Base-by-base conservation (phyloP, 2,888 invertebrate species). In the Proisotoma minuta region DNA sequence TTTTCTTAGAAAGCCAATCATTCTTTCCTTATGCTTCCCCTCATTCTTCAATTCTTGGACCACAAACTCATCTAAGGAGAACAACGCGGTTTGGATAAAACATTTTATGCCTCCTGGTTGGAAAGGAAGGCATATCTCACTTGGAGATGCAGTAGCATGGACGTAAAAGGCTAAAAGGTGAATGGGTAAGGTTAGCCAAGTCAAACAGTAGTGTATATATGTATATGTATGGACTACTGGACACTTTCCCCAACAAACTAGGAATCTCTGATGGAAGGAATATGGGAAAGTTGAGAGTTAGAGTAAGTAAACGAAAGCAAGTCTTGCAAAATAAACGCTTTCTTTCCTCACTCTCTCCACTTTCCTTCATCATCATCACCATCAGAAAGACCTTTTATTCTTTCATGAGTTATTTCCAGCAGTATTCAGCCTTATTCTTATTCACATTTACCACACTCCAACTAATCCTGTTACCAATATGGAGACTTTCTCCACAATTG, bases 101-200 rank as follows among this genome's bases (percentile, higher is more conserved):
- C n/a, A n/a, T n/a, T n/a, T n/a, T n/a, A n/a, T n/a, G n/a, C n/a
- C n/a, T n/a, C n/a, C n/a, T n/a, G n/a, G n/a, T n/a, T n/a, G n/a
- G 43, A n/a, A n/a, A 43, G 43, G 43, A 43, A 56, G 43, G 26
- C n/a, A n/a, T n/a, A n/a, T n/a, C n/a, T n/a, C n/a, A n/a, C n/a
- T n/a, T n/a, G n/a, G n/a, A n/a, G n/a, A n/a, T n/a, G n/a, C n/a
- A 56, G 18, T 24, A n/a, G 56, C 10, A 43, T 23, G 56, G 8
- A 56, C 27, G 43, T 26, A 56, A 52, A 56, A 56, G 56, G 47
- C 56, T 56, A 56, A 56, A 56, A 40, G 56, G 56, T 40, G 56
- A 56, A n/a, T n/a, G 39, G 20, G 56, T 39, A 56, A 56, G 56
- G 56, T 56, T 56, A 56, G 56, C 56, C 40, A 56, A 56, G 56